Base-by-base conservation (phyloP, 2,797 vertebrate genomes). In the Microtus californicus region DNA sequence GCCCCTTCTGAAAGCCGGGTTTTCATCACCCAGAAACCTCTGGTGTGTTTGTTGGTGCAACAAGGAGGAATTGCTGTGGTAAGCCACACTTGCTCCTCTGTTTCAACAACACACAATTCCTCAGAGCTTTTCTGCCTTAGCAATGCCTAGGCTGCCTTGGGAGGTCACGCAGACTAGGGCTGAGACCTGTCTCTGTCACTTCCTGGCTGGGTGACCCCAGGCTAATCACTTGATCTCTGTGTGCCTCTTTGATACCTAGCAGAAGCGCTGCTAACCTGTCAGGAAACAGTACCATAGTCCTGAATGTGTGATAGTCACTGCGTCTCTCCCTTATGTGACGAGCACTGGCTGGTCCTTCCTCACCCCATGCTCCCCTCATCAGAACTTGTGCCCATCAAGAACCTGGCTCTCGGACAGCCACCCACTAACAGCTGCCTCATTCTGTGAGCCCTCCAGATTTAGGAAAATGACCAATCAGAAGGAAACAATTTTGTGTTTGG, bases 401-500 rank as follows among this genome's bases (percentile, higher is more conserved):
- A 61, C n/a, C 27, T 56, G 25, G 87, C 63, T 43, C 2, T 7
- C n/a, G 12, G 31, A 6, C 1, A 17, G 67, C 45, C 78, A 14
- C 12, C 61, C 65, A 19, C 69, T 51, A 43, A 73, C 2, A 23
- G 40, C 23, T 37, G 4, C 4, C 19, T 79, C 29, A 4, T 90
- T 86, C 67, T 78, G 25, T 40, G 48, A 93, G 45, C 5, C 54
- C 61, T 76, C 43, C 65, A 71, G 85, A 89, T 79, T 96, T 77
- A 77, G 48, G 48, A 86, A 89, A 89, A 94, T 73, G 37, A 63
- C 14, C 88, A 89, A 76, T 92, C 61, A 45, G 82, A 95, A 96
- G 91, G 40, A 95, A 96, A 87, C 5, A 51, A 81, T 23, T 94
- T 77, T 15, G 45, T 81, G 37, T 89, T 27, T 77, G 25, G 45